Evolutionary conservation across 2,797 vertebrate species (phyloP).

Genomic region (Tauraco hartlaubi): DNA sequence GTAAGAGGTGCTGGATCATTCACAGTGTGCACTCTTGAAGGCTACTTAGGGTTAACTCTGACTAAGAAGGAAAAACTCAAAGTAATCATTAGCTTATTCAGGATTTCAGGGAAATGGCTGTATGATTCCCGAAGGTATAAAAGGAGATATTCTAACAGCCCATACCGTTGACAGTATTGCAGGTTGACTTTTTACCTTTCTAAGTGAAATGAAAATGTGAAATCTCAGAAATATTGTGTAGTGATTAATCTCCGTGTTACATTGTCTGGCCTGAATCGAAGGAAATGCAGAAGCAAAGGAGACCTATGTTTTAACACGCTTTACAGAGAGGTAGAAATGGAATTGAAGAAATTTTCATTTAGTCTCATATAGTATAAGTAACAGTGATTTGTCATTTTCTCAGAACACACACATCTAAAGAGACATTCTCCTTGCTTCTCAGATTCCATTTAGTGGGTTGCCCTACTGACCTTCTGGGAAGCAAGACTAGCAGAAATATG

Average conservation of each 20-base stretch:
- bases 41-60: not conserved
- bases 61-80: not conserved
- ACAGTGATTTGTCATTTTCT: not conserved
- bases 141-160: not conserved
- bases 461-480: not conserved
- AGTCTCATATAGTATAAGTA: not conserved
- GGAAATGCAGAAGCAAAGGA: not conserved
- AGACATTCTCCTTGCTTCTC: not conserved
- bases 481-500: not conserved
- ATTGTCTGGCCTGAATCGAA: not conserved
- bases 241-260: not conserved
- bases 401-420: not conserved
- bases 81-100: not conserved
- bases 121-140: not conserved
- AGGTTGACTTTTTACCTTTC: not conserved
- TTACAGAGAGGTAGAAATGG: not conserved
- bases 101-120: not conserved
- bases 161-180: not conserved
- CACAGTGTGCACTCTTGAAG: not conserved
- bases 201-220: not conserved
- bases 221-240: not conserved
- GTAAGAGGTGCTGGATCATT: not conserved
- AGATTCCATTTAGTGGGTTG: not conserved
- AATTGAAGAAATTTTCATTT: not conserved
- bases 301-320: not conserved